A percentile compares a stretch with the other conserved stretches of the same genome.
Evolutionary conservation across 1,140 invertebrate genomes (phyloP).

Genomic region (Zelostemma sp.): DNA sequence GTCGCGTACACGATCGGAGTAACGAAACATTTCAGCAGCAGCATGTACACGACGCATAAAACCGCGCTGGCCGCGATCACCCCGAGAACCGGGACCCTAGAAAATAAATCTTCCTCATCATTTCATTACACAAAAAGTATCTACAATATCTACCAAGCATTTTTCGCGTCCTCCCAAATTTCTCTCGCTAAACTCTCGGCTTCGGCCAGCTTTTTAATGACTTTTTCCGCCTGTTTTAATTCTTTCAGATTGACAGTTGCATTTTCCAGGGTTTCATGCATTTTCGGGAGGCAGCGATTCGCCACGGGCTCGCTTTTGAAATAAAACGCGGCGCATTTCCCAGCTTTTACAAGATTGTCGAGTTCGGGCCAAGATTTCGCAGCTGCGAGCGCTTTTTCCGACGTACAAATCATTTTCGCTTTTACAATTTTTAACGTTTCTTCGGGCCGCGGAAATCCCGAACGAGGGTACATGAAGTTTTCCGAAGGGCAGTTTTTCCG

Average conservation of each 20-base stretch:
- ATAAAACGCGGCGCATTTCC: conserved; percentile 82
- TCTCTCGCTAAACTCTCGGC: conserved; percentile 39
- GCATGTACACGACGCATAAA: too few species aligned
- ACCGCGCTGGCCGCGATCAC: too few species aligned
- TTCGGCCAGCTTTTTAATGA: conserved; percentile 53
- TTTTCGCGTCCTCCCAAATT: too few species aligned
- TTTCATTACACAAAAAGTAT: background rate
- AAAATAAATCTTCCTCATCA: too few species aligned
- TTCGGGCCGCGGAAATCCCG: background rate
- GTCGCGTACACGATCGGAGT: conserved; percentile 94
- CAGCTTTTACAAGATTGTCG: too few species aligned
- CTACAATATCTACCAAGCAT: too few species aligned
- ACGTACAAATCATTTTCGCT: conserved; percentile 76
- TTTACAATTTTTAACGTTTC: conserved; percentile 60
- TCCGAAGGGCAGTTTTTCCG: too few species aligned
- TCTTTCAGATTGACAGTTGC: conserved; percentile 30
- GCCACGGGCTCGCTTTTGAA: conserved; percentile 73
- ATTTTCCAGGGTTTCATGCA: conserved; percentile 34
- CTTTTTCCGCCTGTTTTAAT: conserved; percentile 37
- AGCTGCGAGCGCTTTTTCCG: conserved; percentile 69
- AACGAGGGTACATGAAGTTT: conserved; percentile 67
- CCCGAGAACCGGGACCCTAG: conserved; percentile 75
- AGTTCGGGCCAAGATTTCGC: conserved; percentile 18
- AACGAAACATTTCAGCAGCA: too few species aligned
- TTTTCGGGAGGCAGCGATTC: conserved; percentile 48